These are phyloP conservation scores for Diorhabda elongata DNA, from an alignment of 1,140 invertebrate species.

Conservation along the genomic window DNA sequence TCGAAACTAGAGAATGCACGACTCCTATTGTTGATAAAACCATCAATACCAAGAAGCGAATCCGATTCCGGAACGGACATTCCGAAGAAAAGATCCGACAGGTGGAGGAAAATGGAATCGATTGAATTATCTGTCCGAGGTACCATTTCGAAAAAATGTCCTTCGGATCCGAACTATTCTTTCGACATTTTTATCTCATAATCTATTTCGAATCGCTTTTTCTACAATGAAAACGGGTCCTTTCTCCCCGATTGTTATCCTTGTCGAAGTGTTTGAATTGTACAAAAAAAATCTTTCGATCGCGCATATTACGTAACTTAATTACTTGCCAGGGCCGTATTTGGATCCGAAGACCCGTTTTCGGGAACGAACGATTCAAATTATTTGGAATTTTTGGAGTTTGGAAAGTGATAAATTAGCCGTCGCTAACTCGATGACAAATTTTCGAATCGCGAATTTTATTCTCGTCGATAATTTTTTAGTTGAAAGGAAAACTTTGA, in stretches of 20 bases:
- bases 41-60: neutral
- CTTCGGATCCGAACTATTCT: neutral
- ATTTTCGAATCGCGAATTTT: neutral
- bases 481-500: neutral
- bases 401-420: conserved; percentile 2
- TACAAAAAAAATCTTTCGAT: too few relatives aligned
- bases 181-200: neutral
- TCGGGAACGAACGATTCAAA: too few relatives aligned
- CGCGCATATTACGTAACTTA: too few relatives aligned
- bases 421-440: neutral
- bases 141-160: neutral
- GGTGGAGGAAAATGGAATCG: neutral
- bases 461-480: neutral
- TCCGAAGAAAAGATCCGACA: conserved; percentile 1
- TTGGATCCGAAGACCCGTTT: too few relatives aligned
- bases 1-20: too few relatives aligned
- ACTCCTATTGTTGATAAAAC: neutral
- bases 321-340: too few relatives aligned
- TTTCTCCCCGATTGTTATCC: too few relatives aligned
- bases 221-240: neutral
- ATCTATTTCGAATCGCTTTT: neutral
- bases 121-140: neutral
- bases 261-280: too few relatives aligned
- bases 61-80: neutral
- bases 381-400: neutral